These are phyloP conservation scores for Gadopsis marmoratus DNA, from an alignment of 2,797 vertebrate species.

Conservation along the genomic window DNA sequence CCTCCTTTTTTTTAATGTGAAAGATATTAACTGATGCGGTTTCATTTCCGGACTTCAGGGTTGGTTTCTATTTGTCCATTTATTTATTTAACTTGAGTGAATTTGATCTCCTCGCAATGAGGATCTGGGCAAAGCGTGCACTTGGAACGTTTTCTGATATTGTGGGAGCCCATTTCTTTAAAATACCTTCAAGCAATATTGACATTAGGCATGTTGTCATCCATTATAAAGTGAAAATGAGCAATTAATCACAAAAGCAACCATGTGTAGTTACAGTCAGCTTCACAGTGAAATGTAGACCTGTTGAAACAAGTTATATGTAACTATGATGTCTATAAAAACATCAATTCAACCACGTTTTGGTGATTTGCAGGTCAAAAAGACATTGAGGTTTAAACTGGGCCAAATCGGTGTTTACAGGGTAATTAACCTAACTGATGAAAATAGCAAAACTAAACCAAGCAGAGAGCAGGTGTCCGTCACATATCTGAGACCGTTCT, in stretches of 20 bases:
- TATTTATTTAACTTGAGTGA: not conserved
- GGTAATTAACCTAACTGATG: not conserved
- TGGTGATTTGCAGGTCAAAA: no score
- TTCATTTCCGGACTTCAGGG: not conserved
- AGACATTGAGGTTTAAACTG: no score
- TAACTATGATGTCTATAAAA: not conserved
- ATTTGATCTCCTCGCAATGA: not conserved
- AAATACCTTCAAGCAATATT: not conserved
- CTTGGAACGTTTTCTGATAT: conserved; percentile 1
- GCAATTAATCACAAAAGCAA: not conserved
- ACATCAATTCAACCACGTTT: not conserved
- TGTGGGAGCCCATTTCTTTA: not conserved
- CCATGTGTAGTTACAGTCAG: not conserved
- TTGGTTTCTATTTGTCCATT: not conserved
- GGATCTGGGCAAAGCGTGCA: not conserved
- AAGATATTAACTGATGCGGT: not conserved
- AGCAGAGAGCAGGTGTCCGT: not conserved
- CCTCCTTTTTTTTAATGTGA: conserved; percentile 12
- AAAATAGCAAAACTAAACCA: not conserved
- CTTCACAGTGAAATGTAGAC: not conserved
- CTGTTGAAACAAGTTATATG: not conserved
- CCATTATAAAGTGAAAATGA: not conserved
- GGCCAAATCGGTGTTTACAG: not conserved
- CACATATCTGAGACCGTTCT: conserved; percentile 10
- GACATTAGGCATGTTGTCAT: not conserved